These are phyloP conservation scores for Labroides dimidiatus DNA, from an alignment of 2,797 vertebrate genomes.

Conservation along the genomic window DNA sequence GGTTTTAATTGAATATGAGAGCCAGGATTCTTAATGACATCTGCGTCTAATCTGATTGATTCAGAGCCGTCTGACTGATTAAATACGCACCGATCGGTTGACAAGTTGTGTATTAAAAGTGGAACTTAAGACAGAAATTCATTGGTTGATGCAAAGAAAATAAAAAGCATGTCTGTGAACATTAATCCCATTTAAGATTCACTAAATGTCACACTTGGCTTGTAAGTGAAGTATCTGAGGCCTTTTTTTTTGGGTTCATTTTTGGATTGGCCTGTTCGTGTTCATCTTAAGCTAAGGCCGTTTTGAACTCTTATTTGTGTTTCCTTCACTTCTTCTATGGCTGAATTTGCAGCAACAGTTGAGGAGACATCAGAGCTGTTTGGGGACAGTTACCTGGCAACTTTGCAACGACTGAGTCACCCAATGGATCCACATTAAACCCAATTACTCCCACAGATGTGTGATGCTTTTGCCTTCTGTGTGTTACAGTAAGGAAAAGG, in stretches of 20 bases:
- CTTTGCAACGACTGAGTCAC: neutral
- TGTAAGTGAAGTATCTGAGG: neutral
- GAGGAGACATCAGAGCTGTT: neutral
- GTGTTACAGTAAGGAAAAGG: neutral
- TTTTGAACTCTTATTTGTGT: neutral
- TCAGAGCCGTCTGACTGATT: conserved; percentile 26
- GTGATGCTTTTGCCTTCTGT: neutral
- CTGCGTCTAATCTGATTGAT: conserved; percentile 25
- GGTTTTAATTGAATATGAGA: neutral
- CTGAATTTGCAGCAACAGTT: neutral
- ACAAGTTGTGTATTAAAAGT: neutral
- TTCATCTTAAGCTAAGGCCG: no score
- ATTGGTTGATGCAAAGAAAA: neutral
- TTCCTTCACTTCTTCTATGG: neutral
- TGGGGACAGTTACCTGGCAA: neutral
- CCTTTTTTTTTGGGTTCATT: no score
- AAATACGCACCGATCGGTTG: neutral
- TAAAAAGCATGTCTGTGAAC: no score
- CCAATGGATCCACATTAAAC: neutral
- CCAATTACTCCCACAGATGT: neutral
- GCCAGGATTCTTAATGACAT: conserved; percentile 21
- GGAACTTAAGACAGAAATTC: neutral
- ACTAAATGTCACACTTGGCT: no score
- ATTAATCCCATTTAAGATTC: no score
- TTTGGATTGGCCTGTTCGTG: no score